phyloP scores from a whole-genome alignment of 1,140 invertebrate genomes.

The Plectrocnemia conspersa region DNA sequence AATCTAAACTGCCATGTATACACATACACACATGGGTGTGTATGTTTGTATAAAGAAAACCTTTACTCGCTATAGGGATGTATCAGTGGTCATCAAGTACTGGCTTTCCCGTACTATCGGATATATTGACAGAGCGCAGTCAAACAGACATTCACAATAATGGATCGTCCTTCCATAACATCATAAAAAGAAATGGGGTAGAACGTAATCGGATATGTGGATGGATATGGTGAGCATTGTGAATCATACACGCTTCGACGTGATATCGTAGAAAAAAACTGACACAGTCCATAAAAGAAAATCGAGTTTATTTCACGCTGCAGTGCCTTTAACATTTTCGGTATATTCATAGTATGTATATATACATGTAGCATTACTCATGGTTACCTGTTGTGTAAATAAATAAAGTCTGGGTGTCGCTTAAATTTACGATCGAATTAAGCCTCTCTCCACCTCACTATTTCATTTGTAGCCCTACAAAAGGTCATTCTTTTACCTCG shows the following conservation, averaged over 20 bases:
- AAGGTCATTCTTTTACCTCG: slow-evolving; percentile 16
- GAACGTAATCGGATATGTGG: slow-evolving; percentile 32
- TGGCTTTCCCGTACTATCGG: neutral
- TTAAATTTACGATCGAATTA: slow-evolving; percentile 32
- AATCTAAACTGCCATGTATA: no score
- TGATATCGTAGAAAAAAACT: slow-evolving; percentile 6
- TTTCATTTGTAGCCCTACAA: slow-evolving; percentile 25
- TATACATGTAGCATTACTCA: neutral
- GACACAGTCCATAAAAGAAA: slow-evolving; percentile 5
- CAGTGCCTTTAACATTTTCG: neutral
- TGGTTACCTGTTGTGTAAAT: neutral
- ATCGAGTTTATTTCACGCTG: slow-evolving; percentile 15
- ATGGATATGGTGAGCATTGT: slow-evolving; percentile 22
- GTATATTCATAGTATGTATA: neutral
- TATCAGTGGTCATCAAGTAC: slow-evolving; percentile 23
- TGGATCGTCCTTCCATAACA: slow-evolving; percentile 34
- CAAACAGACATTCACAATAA: slow-evolving; percentile 35
- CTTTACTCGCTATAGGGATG: neutral
- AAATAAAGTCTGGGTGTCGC: neutral
- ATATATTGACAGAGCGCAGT: slow-evolving; percentile 30
- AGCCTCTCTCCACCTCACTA: slow-evolving; percentile 25
- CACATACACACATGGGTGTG: no score
- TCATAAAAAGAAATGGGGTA: slow-evolving; percentile 35
- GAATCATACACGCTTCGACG: slow-evolving; percentile 19
- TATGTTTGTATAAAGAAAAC: no score